phyloP scores from a whole-genome alignment of 2,113 vertebrate species.

The Nothobranchius kuhntae region DNA sequence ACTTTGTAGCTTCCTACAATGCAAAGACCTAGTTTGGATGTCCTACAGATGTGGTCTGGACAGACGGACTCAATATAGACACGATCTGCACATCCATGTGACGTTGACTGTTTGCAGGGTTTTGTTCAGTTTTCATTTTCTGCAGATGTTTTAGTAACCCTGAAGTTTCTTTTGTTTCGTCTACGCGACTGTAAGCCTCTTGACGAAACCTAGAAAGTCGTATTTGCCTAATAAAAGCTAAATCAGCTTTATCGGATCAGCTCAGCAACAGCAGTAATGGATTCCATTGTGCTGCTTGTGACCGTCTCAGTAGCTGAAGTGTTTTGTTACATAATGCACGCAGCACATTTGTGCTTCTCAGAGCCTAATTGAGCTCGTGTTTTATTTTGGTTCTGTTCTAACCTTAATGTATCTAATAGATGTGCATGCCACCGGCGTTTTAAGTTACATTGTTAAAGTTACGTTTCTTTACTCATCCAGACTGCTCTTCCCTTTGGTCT shows the following conservation, averaged over 20 bases:
- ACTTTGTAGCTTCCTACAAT: background rate
- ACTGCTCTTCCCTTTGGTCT: no score
- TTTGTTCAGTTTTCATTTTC: no score
- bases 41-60: no score
- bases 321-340: constrained; percentile 44
- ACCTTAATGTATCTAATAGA: constrained; percentile 1
- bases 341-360: constrained; percentile 21
- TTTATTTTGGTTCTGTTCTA: background rate
- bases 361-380: constrained; percentile 14
- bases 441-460: no score
- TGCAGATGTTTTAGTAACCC: background rate
- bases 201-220: constrained; percentile 16
- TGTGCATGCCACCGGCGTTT: no score
- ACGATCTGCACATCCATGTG: no score
- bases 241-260: constrained; percentile 58
- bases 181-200: constrained; percentile 21
- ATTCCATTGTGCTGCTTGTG: constrained; percentile 51
- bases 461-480: no score
- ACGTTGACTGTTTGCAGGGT: no score
- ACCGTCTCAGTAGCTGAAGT: constrained; percentile 37
- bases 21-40: no score
- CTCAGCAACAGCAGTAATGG: constrained; percentile 37
- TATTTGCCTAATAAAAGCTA: constrained; percentile 40
- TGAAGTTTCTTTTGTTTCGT: background rate
- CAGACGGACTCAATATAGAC: no score